phyloP scores from a whole-genome alignment of 1,140 invertebrate genomes.

The Lanistes nyassanus region DNA sequence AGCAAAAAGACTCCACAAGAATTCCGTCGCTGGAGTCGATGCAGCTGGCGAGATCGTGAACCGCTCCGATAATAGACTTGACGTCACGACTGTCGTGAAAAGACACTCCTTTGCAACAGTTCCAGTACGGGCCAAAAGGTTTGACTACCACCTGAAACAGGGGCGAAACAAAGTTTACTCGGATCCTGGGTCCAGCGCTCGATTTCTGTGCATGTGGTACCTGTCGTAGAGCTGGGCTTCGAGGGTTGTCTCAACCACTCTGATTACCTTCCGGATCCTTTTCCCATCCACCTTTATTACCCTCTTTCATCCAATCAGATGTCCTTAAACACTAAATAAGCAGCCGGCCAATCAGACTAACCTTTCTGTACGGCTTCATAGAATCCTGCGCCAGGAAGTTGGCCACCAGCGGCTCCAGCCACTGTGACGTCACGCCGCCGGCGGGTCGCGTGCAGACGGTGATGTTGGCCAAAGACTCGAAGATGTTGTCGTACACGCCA shows the following conservation, averaged over 20 bases:
- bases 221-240: too few relatives aligned
- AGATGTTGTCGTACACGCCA: constrained; percentile 2
- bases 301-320: too few relatives aligned
- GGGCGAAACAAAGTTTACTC: not conserved
- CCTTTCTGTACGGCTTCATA: not conserved
- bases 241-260: too few relatives aligned
- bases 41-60: constrained; percentile 21
- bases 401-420: not conserved
- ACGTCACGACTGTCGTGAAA: constrained; percentile 34
- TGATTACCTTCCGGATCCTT: too few relatives aligned
- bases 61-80: constrained; percentile 25
- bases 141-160: constrained; percentile 49
- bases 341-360: too few relatives aligned
- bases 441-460: not conserved
- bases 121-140: constrained; percentile 43
- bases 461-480: not conserved
- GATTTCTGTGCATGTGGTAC: too few relatives aligned
- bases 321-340: too few relatives aligned
- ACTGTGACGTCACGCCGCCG: not conserved
- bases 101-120: constrained; percentile 42
- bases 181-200: too few relatives aligned
- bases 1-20: constrained; percentile 41
- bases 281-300: too few relatives aligned
- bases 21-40: constrained; percentile 36
- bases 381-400: not conserved